Evolutionary conservation across 2,113 vertebrate genomes (phyloP), one percentile per base, ranked within the genome.

Genomic region (Collichthys lucidus): DNA sequence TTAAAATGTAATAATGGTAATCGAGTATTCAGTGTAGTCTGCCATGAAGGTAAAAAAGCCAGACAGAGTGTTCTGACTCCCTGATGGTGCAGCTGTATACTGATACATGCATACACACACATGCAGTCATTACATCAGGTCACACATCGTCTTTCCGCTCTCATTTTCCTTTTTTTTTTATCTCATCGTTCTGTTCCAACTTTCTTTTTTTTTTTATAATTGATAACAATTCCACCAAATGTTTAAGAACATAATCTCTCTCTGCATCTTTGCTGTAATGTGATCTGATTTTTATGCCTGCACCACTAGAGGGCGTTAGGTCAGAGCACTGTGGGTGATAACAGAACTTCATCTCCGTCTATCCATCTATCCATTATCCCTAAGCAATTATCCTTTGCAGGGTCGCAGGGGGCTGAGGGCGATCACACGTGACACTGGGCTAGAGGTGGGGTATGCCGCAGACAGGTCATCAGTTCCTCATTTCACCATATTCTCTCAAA

Each of bases 271-370:
- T 22, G 8, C 35, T 35, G 16, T n/a, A 4, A 44, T 17, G n/a
- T 42, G n/a, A 40, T 68, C 11, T 14, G 2, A 20, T 15, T 59
- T n/a, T 24, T n/a, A 8, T 40, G 2, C 35, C 35, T 40, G 7
- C 35, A 17, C 84, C 92, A 91, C 89, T 86, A 90, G 91, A 86
- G 88, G 91, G 89, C 76, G 59, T 84, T 46, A 73, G 69, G 29
- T 77, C 72, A 80, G 83, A 88, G 53, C 68, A 0, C 26, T 59
- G 0, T 22, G 11, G 29, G 19, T 11, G 15, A 67, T 29, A 50
- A 29, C 59, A 46, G 35, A 63, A 46, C 40, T 14, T 19, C 17
- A 40, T 40, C 35, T 9, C 35, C 7, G 35, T 40, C 35, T 2
- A 40, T 40, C 35, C 35, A 40, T 40, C 35, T 8, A 40, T 40